Evolutionary conservation across 2,888 invertebrate genomes (phyloP).

Genomic region (Eilema caniola): DNA sequence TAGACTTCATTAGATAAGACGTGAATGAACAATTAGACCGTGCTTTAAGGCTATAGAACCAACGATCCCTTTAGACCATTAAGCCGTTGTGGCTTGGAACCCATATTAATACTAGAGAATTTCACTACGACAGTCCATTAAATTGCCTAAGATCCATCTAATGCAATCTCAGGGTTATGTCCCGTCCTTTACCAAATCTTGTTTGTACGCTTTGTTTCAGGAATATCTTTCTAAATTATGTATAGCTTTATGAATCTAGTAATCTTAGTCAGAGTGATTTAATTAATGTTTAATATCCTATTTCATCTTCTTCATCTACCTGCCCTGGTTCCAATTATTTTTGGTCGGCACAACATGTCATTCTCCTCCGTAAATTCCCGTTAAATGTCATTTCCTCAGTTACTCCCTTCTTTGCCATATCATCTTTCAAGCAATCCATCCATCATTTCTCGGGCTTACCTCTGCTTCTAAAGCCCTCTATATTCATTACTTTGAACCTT

Average conservation of each 20-base stretch:
- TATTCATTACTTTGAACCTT: no score
- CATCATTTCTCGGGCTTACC: no score
- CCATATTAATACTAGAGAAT: constrained; percentile 15
- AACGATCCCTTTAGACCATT: constrained; percentile 11
- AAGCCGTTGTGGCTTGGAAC: constrained; percentile 15
- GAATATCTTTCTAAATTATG: not conserved
- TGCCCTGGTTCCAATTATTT: no score
- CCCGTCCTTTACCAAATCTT: constrained; percentile 12
- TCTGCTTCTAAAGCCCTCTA: no score
- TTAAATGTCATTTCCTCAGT: no score
- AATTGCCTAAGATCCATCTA: constrained; percentile 14
- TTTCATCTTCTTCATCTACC: no score
- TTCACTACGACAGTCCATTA: constrained; percentile 14
- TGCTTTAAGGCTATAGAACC: constrained; percentile 2
- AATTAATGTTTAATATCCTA: not conserved
- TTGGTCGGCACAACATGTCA: no score
- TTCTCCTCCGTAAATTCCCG: no score
- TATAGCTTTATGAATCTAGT: not conserved
- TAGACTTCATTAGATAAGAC: not conserved
- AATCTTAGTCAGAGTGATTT: not conserved
- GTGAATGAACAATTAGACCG: not conserved
- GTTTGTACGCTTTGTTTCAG: not conserved
- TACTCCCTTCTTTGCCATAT: no score
- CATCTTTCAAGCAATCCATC: no score
- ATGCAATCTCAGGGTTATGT: constrained; percentile 7